Evolutionary conservation across 2,797 vertebrate species (phyloP).

Genomic region (Enteromius unitaeniatus): DNA sequence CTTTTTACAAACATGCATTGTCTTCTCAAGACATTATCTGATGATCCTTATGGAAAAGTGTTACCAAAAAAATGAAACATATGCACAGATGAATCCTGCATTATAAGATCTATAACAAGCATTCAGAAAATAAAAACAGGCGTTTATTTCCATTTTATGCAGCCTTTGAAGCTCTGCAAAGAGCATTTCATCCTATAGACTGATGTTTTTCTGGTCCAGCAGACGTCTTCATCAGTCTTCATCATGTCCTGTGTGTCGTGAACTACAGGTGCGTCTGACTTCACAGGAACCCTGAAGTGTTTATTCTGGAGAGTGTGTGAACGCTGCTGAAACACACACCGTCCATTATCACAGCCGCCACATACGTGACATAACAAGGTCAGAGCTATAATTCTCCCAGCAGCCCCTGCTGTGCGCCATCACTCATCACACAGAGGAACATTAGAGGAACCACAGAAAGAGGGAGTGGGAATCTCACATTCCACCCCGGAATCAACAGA

Average conservation of each 20-base stretch:
- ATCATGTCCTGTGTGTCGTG: background rate
- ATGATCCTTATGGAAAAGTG: background rate
- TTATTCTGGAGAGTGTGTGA: background rate
- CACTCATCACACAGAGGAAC: constrained; percentile 26
- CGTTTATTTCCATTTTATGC: background rate
- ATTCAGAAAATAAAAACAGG: background rate
- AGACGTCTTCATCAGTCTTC: background rate
- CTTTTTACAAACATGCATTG: background rate
- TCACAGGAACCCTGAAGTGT: background rate
- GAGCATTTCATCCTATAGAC: background rate
- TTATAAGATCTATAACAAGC: background rate
- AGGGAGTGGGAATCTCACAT: constrained; percentile 9
- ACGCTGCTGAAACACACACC: constrained; percentile 20
- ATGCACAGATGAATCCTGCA: background rate
- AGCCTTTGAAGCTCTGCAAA: background rate
- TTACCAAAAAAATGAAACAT: background rate
- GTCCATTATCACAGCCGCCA: constrained; percentile 6
- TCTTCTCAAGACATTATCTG: background rate
- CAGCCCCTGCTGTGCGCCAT: constrained; percentile 43
- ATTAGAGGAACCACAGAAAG: constrained; percentile 15
- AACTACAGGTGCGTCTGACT: background rate
- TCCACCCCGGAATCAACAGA: background rate
- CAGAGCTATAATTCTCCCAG: constrained; percentile 54
- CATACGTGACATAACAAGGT: constrained; percentile 54
- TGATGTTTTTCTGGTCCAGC: background rate